Evolutionary conservation across 2,113 vertebrate species (phyloP).

Genomic region (Dicerorhinus sumatrensis): DNA sequence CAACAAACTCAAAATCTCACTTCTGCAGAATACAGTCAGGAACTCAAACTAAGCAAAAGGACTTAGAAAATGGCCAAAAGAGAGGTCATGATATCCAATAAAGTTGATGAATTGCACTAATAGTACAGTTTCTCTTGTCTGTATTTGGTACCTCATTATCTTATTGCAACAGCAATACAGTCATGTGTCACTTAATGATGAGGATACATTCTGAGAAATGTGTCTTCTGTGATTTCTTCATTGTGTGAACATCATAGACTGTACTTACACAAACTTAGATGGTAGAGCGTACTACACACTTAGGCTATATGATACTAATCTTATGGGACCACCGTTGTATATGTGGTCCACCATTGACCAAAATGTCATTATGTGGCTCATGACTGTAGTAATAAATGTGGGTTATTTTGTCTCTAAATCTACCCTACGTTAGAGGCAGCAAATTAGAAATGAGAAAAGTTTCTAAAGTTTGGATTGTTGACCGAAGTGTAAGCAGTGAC

Average conservation of each 20-base stretch:
- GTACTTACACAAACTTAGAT: too few relatives aligned
- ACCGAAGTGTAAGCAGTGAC: not conserved
- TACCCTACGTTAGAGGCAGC: not conserved
- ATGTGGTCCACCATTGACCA: too few relatives aligned
- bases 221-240: too few relatives aligned
- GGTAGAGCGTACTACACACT: too few relatives aligned
- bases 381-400: not conserved
- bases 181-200: too few relatives aligned
- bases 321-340: too few relatives aligned
- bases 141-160: not conserved
- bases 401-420: not conserved
- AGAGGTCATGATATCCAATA: not conserved
- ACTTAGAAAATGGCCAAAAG: not conserved
- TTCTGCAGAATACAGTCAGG: not conserved
- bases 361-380: too few relatives aligned
- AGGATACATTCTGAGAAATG: too few relatives aligned
- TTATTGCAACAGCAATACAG: not conserved
- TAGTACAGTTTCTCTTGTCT: not conserved
- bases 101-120: not conserved
- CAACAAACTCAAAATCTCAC: not conserved
- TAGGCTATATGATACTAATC: too few relatives aligned
- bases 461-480: not conserved
- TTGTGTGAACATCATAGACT: too few relatives aligned
- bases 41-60: not conserved
- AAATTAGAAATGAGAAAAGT: not conserved